phyloP scores from a whole-genome alignment of 2,797 vertebrate genomes.

The Linurgus olivaceus region DNA sequence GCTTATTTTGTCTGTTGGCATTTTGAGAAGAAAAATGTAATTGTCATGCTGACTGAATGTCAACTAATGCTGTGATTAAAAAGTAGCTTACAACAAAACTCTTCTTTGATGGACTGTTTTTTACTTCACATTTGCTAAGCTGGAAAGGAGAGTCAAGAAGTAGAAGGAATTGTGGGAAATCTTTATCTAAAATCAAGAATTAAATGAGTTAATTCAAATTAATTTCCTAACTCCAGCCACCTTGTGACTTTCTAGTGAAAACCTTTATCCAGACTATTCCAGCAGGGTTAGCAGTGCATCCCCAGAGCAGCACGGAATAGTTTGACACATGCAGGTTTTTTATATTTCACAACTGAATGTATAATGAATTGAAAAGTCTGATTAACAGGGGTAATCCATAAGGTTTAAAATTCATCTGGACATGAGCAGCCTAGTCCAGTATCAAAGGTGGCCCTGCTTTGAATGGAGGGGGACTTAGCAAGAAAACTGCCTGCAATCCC shows the following conservation, averaged over 20 bases:
- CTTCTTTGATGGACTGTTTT: not conserved
- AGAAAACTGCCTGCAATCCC: not conserved
- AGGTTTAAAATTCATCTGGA: not conserved
- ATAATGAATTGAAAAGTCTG: not conserved
- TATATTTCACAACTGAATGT: not conserved
- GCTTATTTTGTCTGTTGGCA: conserved; percentile 2
- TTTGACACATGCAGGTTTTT: not conserved
- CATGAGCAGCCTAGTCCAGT: not conserved
- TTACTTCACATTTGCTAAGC: not conserved
- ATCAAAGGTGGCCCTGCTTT: not conserved
- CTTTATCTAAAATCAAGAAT: not conserved
- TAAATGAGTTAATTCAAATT: not conserved
- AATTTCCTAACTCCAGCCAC: not conserved
- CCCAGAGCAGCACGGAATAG: not conserved
- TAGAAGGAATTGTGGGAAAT: not conserved
- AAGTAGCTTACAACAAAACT: not conserved
- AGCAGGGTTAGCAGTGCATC: not conserved
- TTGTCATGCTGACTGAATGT: not conserved
- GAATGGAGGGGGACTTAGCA: not conserved
- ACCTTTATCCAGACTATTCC: not conserved
- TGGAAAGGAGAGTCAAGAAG: not conserved
- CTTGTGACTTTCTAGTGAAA: not conserved
- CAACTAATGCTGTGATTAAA: conserved; percentile 22
- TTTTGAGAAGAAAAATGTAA: conserved; percentile 12
- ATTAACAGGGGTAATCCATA: not conserved